Conservation (phyloP, 2,113 vertebrate species). For the human (Homo sapiens) region GRCh38 chr14:57816001-57816500, state of each 20-base stretch:
- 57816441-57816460: background rate
- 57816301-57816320: background rate
- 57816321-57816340: background rate
- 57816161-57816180: background rate
- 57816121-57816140: background rate
- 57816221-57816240: background rate
- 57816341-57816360: background rate
- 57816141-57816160: background rate
- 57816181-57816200: background rate
- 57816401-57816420: background rate
- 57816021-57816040: background rate
- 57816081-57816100: background rate
- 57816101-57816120: background rate
- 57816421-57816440: background rate
- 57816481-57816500: background rate
- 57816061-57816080: background rate
- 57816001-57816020: background rate
- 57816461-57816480: background rate
- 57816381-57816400: background rate
- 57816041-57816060: background rate
- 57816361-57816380: background rate
- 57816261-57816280: background rate
- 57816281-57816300: background rate
- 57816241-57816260: background rate
- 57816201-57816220: constrained; percentile 3